phyloP scores from a whole-genome alignment of 2,113 vertebrate genomes.

The Podilymbus podiceps region DNA sequence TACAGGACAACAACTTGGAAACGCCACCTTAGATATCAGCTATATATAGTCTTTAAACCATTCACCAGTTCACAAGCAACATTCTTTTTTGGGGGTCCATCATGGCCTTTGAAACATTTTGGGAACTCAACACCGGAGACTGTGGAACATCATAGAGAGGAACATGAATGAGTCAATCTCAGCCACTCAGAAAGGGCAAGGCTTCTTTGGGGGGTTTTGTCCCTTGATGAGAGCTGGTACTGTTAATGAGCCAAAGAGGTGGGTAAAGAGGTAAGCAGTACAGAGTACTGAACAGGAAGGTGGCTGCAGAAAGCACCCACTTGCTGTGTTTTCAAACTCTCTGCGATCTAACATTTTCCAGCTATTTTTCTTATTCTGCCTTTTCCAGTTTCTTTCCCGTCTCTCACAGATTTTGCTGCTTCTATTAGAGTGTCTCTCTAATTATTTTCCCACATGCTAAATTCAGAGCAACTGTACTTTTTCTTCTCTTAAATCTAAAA shows the following conservation, averaged over 20 bases:
- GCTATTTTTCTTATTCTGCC: neutral
- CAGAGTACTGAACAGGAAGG: neutral
- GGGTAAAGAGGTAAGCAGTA: rapidly evolving
- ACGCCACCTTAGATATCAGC: neutral
- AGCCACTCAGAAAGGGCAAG: neutral
- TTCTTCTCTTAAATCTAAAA: neutral
- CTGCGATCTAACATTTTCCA: neutral
- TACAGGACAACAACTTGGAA: neutral
- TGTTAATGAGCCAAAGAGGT: neutral
- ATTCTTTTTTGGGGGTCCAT: neutral
- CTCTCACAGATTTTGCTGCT: neutral
- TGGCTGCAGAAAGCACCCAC: neutral
- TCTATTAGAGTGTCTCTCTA: neutral
- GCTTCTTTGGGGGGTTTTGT: neutral
- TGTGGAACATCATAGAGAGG: neutral
- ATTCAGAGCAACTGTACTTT: neutral
- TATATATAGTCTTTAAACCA: rapidly evolving
- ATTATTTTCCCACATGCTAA: neutral
- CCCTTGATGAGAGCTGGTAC: neutral
- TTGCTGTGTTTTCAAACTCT: neutral
- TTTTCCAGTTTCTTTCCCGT: neutral
- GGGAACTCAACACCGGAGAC: neutral
- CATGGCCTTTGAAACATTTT: neutral
- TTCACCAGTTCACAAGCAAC: neutral
- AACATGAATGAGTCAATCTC: neutral